Conservation (phyloP, 2,888 invertebrate genomes). For the Chrysodeixis includens region DNA sequence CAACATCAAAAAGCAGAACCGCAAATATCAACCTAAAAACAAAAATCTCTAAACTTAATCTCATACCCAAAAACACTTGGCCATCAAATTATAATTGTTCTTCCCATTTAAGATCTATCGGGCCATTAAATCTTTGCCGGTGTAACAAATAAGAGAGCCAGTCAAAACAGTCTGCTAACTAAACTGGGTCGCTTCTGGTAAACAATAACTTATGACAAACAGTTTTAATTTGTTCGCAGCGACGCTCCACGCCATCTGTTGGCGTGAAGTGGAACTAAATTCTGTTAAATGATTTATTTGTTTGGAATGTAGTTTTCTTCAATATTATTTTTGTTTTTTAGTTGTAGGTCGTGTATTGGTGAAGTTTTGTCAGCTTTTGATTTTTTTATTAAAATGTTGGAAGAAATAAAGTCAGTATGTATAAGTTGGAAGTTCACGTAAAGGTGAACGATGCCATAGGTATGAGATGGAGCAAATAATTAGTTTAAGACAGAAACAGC, state of each 20-base stretch:
- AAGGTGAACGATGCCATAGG: no score
- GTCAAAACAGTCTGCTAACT: conserved; percentile 55
- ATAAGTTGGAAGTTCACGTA: no score
- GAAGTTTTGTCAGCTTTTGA: no score
- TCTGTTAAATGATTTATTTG: conserved; percentile 37
- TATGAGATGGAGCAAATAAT: no score
- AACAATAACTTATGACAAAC: conserved; percentile 54
- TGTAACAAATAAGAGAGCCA: conserved; percentile 33
- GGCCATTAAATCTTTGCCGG: conserved; percentile 24
- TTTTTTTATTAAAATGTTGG: no score
- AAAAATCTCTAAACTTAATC: not conserved
- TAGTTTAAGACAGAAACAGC: no score
- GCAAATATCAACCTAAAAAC: not conserved
- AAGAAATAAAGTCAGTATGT: no score
- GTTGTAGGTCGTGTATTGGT: not conserved
- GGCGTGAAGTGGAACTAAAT: conserved; percentile 50
- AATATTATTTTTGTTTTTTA: not conserved
- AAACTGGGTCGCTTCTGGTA: conserved; percentile 46
- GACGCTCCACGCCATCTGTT: conserved; percentile 58
- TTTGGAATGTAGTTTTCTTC: conserved; percentile 16
- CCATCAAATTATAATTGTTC: not conserved
- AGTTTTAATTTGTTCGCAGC: conserved; percentile 47
- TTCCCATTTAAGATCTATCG: conserved; percentile 9
- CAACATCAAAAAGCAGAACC: no score
- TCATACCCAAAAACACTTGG: not conserved